A percentile compares a stretch with the other conserved stretches of the same genome.
These are phyloP conservation scores for Erebia aethiops DNA, from an alignment of 2,888 invertebrate genomes.

Conservation along the genomic window DNA sequence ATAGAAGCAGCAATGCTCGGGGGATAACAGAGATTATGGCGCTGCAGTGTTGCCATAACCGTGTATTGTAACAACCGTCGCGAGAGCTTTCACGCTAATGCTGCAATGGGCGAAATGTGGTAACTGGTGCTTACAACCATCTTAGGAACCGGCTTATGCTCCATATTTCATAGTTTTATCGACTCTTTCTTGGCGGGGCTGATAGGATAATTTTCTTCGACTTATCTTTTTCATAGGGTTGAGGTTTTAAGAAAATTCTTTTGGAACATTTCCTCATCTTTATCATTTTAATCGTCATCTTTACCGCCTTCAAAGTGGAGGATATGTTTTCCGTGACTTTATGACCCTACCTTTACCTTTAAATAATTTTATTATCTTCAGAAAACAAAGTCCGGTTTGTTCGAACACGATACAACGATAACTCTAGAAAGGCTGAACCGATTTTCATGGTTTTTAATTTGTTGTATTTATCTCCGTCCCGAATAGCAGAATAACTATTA, in stretches of 20 bases:
- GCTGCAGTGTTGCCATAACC: slow-evolving; percentile 32
- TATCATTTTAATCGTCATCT: no score
- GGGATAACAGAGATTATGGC: slow-evolving; percentile 37
- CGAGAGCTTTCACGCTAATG: slow-evolving; percentile 35
- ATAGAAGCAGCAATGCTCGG: slow-evolving; percentile 39
- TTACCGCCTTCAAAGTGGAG: no score
- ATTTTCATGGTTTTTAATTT: no score
- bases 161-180: slow-evolving; percentile 6
- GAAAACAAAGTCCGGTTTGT: no score
- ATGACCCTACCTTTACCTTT: no score
- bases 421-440: no score
- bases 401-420: no score
- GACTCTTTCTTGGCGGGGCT: neutral
- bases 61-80: slow-evolving; percentile 19
- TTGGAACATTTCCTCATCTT: neutral
- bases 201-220: slow-evolving; percentile 2
- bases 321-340: no score
- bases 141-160: slow-evolving; percentile 3
- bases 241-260: neutral
- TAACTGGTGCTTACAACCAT: slow-evolving; percentile 3
- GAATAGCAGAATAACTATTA: no score
- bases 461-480: no score
- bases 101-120: slow-evolving; percentile 20
- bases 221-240: neutral
- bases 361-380: no score